phyloP scores from a whole-genome alignment of 2,888 invertebrate species.

The Yponomeuta cagnagella region DNA sequence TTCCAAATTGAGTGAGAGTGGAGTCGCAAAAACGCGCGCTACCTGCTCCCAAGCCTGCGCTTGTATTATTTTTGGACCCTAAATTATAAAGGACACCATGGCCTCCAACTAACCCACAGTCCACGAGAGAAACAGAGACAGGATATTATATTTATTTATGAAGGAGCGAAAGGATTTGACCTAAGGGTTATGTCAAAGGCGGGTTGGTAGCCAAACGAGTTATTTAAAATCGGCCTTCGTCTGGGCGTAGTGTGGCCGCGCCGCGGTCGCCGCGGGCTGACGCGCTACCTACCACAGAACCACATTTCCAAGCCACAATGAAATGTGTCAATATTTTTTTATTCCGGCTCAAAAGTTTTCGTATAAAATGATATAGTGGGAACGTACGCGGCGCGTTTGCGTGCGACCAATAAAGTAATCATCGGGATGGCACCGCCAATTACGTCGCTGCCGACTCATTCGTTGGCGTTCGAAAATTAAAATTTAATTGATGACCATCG shows the following conservation, averaged over 20 bases:
- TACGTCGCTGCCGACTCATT: slow-evolving; percentile 55
- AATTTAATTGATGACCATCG: slow-evolving; percentile 59
- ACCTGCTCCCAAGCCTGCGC: slow-evolving; percentile 41
- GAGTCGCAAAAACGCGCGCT: slow-evolving; percentile 62
- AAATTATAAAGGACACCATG: slow-evolving; percentile 33
- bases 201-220: slow-evolving; percentile 61
- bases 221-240: slow-evolving; percentile 47
- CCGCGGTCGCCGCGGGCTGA: not conserved
- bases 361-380: slow-evolving; percentile 30
- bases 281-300: slow-evolving; percentile 13
- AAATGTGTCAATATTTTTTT: slow-evolving; percentile 11
- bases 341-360: slow-evolving; percentile 8
- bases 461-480: slow-evolving; percentile 63
- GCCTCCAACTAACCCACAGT: slow-evolving; percentile 6
- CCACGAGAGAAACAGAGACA: slow-evolving; percentile 5
- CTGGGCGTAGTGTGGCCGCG: not conserved
- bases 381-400: slow-evolving; percentile 29
- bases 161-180: slow-evolving; percentile 42
- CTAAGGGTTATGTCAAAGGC: slow-evolving; percentile 59
- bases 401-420: slow-evolving; percentile 70
- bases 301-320: slow-evolving; percentile 6
- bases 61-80: slow-evolving; percentile 40
- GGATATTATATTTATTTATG: slow-evolving; percentile 20
- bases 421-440: slow-evolving; percentile 58
- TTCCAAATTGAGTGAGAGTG: slow-evolving; percentile 50